Conservation (phyloP, 2,888 invertebrate species). For the Timandra comae region DNA sequence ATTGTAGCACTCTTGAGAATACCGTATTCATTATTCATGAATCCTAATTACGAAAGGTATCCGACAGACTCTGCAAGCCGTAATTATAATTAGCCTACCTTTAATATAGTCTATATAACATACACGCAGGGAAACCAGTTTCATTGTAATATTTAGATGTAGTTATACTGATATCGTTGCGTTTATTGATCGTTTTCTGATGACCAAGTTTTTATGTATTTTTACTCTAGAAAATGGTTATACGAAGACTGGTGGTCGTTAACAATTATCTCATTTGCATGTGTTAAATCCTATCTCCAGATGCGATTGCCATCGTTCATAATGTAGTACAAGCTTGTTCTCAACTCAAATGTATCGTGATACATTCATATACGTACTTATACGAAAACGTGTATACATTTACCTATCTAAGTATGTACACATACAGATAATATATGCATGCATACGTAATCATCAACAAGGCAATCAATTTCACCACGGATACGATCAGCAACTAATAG, state of each 20-base stretch:
- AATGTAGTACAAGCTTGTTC: no score
- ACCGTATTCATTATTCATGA: slow-evolving; percentile 47
- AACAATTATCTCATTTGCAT: not conserved
- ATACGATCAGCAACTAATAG: slow-evolving; percentile 15
- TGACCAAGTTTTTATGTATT: slow-evolving; percentile 18
- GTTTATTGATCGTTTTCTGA: slow-evolving; percentile 41
- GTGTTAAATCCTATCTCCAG: not conserved
- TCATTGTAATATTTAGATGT: slow-evolving; percentile 46
- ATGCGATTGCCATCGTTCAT: not conserved
- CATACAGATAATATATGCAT: slow-evolving; percentile 3
- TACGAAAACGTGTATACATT: not conserved
- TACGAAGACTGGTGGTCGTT: slow-evolving; percentile 1
- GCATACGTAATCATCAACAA: slow-evolving; percentile 5
- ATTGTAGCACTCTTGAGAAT: slow-evolving; percentile 42
- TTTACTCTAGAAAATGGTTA: no score
- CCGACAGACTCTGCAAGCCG: slow-evolving; percentile 41
- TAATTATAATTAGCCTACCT: slow-evolving; percentile 51
- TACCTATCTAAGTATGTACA: not conserved
- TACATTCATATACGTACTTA: not conserved
- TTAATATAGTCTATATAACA: slow-evolving; percentile 39
- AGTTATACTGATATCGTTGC: slow-evolving; percentile 34
- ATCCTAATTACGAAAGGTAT: slow-evolving; percentile 49
- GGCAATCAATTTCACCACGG: slow-evolving; percentile 18
- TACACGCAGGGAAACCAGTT: slow-evolving; percentile 40
- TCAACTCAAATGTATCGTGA: no score